Evolutionary conservation across 2,797 vertebrate species (phyloP).

Genomic region (Tenualosa ilisha): DNA sequence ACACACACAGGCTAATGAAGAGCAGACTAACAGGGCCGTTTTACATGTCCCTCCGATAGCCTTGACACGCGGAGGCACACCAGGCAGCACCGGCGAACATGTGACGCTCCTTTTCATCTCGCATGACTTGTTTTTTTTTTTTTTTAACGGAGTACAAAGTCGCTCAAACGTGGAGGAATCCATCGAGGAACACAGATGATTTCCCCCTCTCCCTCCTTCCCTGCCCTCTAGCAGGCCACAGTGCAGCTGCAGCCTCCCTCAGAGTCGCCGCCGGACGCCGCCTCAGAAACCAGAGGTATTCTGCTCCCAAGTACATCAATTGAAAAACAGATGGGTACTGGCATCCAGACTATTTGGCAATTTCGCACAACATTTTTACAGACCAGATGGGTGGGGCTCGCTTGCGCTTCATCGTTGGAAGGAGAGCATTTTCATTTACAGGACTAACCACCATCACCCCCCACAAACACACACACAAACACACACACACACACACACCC

Average conservation of each 20-base stretch:
- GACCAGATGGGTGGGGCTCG: not conserved
- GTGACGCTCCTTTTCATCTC: not conserved
- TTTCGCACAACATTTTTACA: constrained; percentile 26
- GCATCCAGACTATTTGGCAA: constrained; percentile 41
- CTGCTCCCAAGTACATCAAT: constrained; percentile 28
- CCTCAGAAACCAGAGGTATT: constrained; percentile 28
- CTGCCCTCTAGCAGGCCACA: constrained; percentile 35
- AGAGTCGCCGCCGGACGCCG: constrained; percentile 21
- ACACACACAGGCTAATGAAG: constrained; percentile 32
- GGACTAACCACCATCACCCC: not conserved
- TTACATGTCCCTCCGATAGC: not conserved
- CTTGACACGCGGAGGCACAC: not conserved
- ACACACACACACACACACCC: not conserved
- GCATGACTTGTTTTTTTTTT: not conserved
- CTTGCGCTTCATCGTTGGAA: not conserved
- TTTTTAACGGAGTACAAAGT: not conserved
- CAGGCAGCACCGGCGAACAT: constrained; percentile 3
- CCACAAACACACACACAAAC: not conserved
- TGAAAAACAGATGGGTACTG: constrained; percentile 45
- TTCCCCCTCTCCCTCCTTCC: constrained; percentile 58
- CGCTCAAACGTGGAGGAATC: not conserved
- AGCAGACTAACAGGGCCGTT: not conserved
- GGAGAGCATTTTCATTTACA: not conserved
- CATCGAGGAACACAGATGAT: not conserved
- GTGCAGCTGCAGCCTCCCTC: constrained; percentile 33